Evolutionary conservation across 1,140 invertebrate genomes (phyloP).

Genomic region (Vollenhovia emeryi): DNA sequence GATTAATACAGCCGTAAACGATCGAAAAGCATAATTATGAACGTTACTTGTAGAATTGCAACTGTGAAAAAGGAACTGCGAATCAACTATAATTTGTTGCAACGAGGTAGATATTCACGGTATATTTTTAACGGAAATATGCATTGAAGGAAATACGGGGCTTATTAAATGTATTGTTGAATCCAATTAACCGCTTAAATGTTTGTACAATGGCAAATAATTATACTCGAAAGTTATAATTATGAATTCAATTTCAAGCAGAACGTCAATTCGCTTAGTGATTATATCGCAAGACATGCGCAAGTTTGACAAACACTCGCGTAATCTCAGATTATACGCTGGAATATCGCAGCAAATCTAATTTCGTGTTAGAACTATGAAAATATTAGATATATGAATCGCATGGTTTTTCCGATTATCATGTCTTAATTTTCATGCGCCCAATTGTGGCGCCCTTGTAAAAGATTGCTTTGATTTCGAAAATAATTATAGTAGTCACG

Average conservation of each 20-base stretch:
- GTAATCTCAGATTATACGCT: not conserved
- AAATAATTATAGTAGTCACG: not conserved
- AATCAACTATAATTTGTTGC: constrained; percentile 1
- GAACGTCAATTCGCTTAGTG: not conserved
- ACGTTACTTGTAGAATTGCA: not conserved
- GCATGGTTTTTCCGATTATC: not conserved
- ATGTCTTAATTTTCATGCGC: not conserved
- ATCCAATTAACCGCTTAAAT: not conserved
- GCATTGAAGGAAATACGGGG: not conserved
- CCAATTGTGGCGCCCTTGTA: not conserved
- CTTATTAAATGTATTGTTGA: not conserved
- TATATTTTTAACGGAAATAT: not conserved
- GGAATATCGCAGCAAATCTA: not conserved
- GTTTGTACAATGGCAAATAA: not conserved
- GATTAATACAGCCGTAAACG: not conserved
- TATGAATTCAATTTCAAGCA: not conserved
- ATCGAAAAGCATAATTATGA: constrained; percentile 1
- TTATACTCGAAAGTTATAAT: not conserved
- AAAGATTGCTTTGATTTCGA: not conserved
- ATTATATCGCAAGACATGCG: not conserved
- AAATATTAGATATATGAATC: not conserved
- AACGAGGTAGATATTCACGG: not conserved
- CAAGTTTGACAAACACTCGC: not conserved
- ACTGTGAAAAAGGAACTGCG: not conserved
- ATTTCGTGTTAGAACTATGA: not conserved